phyloP scores from a whole-genome alignment of 2,113 vertebrate genomes.

The Holacanthus passer region DNA sequence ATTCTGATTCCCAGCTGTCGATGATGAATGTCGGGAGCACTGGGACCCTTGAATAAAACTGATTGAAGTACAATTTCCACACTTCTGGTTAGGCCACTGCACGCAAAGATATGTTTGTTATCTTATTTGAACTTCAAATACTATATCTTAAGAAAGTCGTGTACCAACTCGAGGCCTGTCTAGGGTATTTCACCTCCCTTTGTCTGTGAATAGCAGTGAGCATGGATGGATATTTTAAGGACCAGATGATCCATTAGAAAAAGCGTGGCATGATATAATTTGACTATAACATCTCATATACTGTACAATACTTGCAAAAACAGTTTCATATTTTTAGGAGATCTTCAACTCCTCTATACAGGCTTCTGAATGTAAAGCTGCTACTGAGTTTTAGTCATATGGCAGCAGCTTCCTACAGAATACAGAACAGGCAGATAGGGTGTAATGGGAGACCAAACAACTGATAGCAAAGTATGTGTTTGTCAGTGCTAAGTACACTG shows the following conservation, averaged over 20 bases:
- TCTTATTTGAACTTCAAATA: conserved; percentile 41
- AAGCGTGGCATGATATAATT: neutral
- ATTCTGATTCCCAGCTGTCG: neutral
- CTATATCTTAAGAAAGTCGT: neutral
- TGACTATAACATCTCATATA: neutral
- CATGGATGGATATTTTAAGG: neutral
- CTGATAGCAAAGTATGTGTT: neutral
- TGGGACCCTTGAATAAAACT: neutral
- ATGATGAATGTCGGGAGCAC: neutral
- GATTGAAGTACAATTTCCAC: neutral
- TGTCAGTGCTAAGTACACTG: neutral
- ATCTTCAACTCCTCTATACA: too few species aligned
- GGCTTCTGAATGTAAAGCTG: neutral
- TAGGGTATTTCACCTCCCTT: neutral
- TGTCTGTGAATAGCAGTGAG: neutral
- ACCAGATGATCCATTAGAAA: neutral
- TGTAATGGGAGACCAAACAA: neutral
- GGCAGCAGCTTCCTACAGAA: neutral
- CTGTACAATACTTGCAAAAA: neutral
- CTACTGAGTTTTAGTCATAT: neutral
- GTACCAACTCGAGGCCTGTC: neutral
- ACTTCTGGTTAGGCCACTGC: neutral
- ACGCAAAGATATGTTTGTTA: neutral
- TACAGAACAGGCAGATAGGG: neutral
- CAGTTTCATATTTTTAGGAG: neutral